These are phyloP conservation scores for Alcedo quadribrachys DNA, from an alignment of 2,797 vertebrate genomes.

Conservation along the genomic window DNA sequence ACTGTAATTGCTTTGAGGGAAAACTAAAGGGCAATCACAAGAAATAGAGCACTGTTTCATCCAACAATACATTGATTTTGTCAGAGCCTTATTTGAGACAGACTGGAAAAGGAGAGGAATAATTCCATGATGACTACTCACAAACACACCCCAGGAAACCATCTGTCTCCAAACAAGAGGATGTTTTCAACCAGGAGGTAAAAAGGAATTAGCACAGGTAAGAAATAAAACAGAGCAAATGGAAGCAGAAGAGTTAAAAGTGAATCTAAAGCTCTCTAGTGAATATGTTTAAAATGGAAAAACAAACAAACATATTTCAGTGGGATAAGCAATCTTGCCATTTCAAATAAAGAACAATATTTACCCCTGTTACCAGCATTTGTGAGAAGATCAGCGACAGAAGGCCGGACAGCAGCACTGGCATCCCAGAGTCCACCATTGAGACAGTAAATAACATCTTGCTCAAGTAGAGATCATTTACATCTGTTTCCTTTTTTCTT, in stretches of 20 bases:
- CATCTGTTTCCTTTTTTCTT: neutral
- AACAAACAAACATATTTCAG: neutral
- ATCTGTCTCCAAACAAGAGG: neutral
- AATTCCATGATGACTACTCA: neutral
- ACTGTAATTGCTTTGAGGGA: neutral
- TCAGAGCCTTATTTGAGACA: neutral
- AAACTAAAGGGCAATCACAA: neutral
- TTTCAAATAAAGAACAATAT: neutral
- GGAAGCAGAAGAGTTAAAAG: neutral
- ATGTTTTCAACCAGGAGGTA: neutral
- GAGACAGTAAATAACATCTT: neutral
- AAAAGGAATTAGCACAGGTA: neutral
- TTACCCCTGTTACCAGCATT: neutral
- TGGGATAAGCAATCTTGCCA: neutral
- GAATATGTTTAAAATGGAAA: neutral
- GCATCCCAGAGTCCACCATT: neutral
- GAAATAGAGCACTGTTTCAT: neutral
- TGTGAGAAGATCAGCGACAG: neutral
- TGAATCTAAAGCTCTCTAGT: neutral
- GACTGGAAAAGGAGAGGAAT: neutral
- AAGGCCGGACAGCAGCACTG: neutral
- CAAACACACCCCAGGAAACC: neutral
- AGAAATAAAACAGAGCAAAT: neutral
- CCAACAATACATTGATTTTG: neutral
- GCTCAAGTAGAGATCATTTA: neutral